Conservation (phyloP, 64 coral and sea anemone species). For the Montipora cactus region DNA sequence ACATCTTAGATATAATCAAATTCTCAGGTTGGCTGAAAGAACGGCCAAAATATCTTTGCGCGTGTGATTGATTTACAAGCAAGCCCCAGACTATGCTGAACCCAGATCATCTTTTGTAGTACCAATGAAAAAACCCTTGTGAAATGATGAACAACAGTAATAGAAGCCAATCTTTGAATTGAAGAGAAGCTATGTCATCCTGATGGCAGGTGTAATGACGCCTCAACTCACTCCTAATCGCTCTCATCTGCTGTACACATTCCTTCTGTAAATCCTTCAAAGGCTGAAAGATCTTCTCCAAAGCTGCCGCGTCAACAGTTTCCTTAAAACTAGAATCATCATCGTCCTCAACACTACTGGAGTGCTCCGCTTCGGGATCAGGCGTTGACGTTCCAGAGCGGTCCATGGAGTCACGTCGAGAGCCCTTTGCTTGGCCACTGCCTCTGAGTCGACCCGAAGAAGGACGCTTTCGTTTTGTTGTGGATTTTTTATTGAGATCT, state of each 20-base stretch:
- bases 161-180: slow-evolving; percentile 96
- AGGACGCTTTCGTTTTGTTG: slow-evolving; percentile 73
- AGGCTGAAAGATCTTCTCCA: slow-evolving; percentile 88
- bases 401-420: slow-evolving; percentile 62
- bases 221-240: slow-evolving; percentile 90
- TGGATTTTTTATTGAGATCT: slow-evolving; percentile 60
- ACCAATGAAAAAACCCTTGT: slow-evolving; percentile 90
- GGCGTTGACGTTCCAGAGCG: slow-evolving; percentile 81
- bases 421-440: slow-evolving; percentile 27
- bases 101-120: slow-evolving; percentile 64
- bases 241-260: slow-evolving; percentile 88
- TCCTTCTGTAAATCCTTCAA: slow-evolving; percentile 91
- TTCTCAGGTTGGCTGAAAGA: too few species aligned
- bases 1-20: too few species aligned
- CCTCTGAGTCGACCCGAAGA: slow-evolving; percentile 66
- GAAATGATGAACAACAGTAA: slow-evolving; percentile 84
- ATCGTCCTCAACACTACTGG: slow-evolving; percentile 91
- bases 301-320: slow-evolving; percentile 57
- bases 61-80: too few species aligned
- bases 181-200: slow-evolving; percentile 85
- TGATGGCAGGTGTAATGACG: slow-evolving; percentile 87
- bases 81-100: neutral
- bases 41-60: too few species aligned
- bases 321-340: slow-evolving; percentile 92
- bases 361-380: slow-evolving; percentile 81